Evolutionary conservation across 2,113 vertebrate genomes (phyloP), one percentile per base, ranked within the genome.

Genomic region (Pteropus alecto): DNA sequence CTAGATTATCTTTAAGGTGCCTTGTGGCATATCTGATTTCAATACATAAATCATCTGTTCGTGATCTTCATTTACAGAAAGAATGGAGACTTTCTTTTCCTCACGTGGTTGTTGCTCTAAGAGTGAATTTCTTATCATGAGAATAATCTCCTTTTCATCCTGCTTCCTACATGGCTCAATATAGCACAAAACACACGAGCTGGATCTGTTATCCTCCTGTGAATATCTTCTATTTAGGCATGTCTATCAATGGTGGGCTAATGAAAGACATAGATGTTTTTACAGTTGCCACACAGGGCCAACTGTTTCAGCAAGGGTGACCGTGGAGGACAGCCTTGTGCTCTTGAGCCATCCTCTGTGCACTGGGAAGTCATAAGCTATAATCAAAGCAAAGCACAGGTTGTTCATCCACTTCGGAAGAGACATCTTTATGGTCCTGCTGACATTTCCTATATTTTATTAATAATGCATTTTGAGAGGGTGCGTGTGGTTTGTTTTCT

Each of bases 211-310:
- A 30, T 98, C 98, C 98, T 98, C 98, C 98, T 96, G 38, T 33
- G 98, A 98, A 98, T 98, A 83, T 6, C 93, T 98, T 98, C 98
- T 98, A 98, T 99, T 98, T 98, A 98, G 98, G 97, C 16, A 83
- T 46, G 51, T 97, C 87, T 97, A 92, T 98, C 98, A 98, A 82
- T 91, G 96, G 87, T 81, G 70, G 68, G 84, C 87, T 98, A 86
- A 83, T 94, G 98, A 95, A 97, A 98, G 98, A 98, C 98, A 98
- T 95, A 95, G 65, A 90, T 98, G 95, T 98, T 98, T 98, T 97
- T 97, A 97, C 97, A 98, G 96, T 98, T 97, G 90, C 93, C 94
- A 82, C 90, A 51, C 38, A 83, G 65, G 81, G 87, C 51, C 93
- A 87, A 48, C 77, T 74, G 85, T 95, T 93, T 97, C 87, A 41